phyloP scores from a whole-genome alignment of 2,888 invertebrate genomes.

The Pardosa pseudoannulata region DNA sequence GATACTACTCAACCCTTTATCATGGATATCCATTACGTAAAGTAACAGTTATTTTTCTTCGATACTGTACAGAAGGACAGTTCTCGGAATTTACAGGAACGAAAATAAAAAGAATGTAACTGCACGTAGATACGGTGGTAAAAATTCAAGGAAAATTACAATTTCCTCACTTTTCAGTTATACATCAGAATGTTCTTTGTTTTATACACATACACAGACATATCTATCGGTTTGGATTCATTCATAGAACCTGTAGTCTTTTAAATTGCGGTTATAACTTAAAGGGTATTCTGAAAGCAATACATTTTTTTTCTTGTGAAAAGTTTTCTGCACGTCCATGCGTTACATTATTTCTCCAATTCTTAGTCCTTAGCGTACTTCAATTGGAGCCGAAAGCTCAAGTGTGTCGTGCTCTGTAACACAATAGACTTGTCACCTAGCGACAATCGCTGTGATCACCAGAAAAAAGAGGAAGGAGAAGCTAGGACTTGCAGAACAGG shows the following conservation, averaged over 20 bases:
- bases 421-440: constrained; percentile 69
- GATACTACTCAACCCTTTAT: background rate
- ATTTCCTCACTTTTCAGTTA: background rate
- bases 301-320: no score
- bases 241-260: no score
- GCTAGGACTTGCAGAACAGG: constrained; percentile 58
- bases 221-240: background rate
- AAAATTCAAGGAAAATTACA: background rate
- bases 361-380: constrained; percentile 33
- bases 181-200: background rate
- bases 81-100: background rate
- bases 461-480: constrained; percentile 54
- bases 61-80: background rate
- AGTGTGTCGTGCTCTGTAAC: constrained; percentile 18
- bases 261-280: no score
- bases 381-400: constrained; percentile 65
- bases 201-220: background rate
- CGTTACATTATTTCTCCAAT: constrained; percentile 1
- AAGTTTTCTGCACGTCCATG: background rate
- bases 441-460: constrained; percentile 46
- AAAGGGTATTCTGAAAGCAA: no score
- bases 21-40: background rate
- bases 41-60: background rate
- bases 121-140: constrained; percentile 3
- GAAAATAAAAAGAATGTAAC: background rate